phyloP scores from a whole-genome alignment of 2,797 vertebrate genomes.

The Coregonus sp. region DNA sequence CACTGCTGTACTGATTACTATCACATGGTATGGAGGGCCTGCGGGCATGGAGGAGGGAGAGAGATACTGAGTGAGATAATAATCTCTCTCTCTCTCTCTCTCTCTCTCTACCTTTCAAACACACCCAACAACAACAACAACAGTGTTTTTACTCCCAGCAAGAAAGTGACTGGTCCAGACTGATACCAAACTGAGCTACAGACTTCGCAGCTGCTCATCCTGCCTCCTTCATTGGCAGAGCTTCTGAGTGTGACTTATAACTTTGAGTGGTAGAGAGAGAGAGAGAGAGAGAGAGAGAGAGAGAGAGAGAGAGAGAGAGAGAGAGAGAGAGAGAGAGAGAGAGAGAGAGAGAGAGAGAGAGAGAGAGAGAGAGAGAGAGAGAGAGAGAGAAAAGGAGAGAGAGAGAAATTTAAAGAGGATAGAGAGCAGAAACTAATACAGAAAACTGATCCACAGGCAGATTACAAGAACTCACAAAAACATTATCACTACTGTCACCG shows the following conservation, averaged over 20 bases:
- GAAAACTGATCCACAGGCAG: conserved; percentile 14
- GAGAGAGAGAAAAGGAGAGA: background rate
- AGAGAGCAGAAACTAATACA: conserved; percentile 8
- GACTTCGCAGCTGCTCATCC: conserved; percentile 31
- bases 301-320: too few species aligned
- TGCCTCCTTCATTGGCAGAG: background rate
- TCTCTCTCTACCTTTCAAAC: too few species aligned
- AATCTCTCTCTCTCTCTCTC: too few species aligned
- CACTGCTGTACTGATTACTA: conserved; percentile 58
- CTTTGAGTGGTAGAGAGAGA: conserved; percentile 29
- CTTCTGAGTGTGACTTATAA: conserved; percentile 33
- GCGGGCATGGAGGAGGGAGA: too few species aligned
- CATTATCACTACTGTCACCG: conserved; percentile 29
- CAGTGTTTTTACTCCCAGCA: background rate
- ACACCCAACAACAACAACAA: too few species aligned
- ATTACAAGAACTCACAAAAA: conserved; percentile 1
- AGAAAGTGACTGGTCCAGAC: background rate
- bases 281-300: background rate
- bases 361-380: background rate
- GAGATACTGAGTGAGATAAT: too few species aligned
- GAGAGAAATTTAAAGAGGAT: conserved; percentile 16
- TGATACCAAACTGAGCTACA: background rate
- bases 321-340: background rate
- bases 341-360: background rate
- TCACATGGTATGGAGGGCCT: conserved; percentile 25